These are phyloP conservation scores for Microtus richardsoni DNA, from an alignment of 2,113 vertebrate species.

Conservation along the genomic window DNA sequence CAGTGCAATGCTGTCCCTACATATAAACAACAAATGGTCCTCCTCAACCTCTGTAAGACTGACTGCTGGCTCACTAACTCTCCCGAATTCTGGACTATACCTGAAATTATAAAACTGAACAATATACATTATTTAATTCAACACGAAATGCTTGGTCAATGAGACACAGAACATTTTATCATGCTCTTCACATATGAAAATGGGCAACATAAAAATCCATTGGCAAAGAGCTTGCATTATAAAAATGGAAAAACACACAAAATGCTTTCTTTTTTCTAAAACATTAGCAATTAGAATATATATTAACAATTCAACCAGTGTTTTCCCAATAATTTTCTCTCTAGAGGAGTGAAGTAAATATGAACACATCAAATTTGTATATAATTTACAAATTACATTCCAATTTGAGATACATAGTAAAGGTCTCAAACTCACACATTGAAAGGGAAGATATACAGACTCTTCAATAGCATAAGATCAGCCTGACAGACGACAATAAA, in stretches of 20 bases:
- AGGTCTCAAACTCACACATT: conserved; percentile 14
- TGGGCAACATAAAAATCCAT: not conserved
- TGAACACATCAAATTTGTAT: conserved; percentile 8
- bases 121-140: conserved; percentile 34
- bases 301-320: conserved; percentile 24
- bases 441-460: not conserved
- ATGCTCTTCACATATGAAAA: conserved; percentile 2
- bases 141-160: conserved; percentile 23
- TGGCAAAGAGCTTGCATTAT: not conserved
- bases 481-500: not conserved
- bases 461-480: not conserved
- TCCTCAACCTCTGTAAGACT: not conserved
- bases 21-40: conserved; percentile 9
- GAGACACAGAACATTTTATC: not conserved
- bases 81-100: not conserved
- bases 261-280: conserved; percentile 25
- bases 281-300: conserved; percentile 29
- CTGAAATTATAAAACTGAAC: conserved; percentile 28
- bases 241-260: conserved; percentile 39
- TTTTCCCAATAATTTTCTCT: not conserved
- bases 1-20: conserved; percentile 39
- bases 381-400: conserved; percentile 27
- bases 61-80: not conserved
- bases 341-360: not conserved
- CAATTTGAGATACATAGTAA: conserved; percentile 25